Evolutionary conservation across 2,797 vertebrate species (phyloP).

Genomic region (Mormyrops boulengeri): DNA sequence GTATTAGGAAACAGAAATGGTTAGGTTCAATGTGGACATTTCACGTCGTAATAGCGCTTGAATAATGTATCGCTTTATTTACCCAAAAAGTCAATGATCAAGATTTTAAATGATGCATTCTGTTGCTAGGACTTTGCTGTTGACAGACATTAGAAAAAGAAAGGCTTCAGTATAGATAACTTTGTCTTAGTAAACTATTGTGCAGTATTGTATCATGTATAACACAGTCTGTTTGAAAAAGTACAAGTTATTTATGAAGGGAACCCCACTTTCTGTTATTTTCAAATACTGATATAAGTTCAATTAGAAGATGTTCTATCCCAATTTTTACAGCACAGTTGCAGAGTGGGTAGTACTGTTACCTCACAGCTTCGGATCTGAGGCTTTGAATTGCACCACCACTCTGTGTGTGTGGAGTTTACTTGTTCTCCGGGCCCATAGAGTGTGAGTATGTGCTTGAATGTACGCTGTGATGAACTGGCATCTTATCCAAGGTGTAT

Average conservation of each 20-base stretch:
- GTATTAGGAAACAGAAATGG: constrained; percentile 13
- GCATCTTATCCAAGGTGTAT: not conserved
- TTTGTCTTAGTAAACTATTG: not conserved
- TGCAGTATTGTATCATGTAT: not conserved
- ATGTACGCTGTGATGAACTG: not conserved
- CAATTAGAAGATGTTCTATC: not conserved
- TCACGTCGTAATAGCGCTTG: not conserved
- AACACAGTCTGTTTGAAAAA: not conserved
- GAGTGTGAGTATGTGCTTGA: not conserved
- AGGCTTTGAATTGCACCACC: not conserved
- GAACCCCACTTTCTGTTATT: not conserved
- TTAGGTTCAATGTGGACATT: constrained; percentile 4
- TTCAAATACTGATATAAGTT: not conserved
- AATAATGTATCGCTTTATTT: not conserved
- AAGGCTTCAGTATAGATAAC: not conserved
- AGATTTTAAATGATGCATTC: not conserved
- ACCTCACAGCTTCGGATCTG: not conserved
- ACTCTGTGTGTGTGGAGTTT: not conserved
- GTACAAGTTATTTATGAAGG: not conserved
- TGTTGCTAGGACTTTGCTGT: not conserved
- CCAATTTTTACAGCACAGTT: not conserved
- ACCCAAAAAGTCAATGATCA: not conserved
- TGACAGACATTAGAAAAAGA: not conserved
- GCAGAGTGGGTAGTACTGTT: not conserved
- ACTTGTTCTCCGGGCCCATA: not conserved